phyloP scores from a whole-genome alignment of 2,797 vertebrate genomes.

The Sebastiscus albofasciatus region DNA sequence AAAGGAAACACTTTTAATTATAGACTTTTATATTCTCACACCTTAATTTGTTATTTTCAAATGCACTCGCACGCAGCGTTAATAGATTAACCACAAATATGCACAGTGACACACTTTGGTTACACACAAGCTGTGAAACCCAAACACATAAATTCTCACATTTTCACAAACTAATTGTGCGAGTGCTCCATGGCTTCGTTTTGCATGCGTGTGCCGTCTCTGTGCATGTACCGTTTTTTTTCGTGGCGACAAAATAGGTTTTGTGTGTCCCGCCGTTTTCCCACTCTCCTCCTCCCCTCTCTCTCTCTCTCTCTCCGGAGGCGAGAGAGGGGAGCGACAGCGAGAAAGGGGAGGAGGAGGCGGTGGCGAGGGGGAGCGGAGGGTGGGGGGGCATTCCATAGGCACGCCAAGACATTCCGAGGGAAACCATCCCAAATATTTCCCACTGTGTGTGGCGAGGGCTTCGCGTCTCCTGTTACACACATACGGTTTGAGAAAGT shows the following conservation, averaged over 20 bases:
- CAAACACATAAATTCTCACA: neutral
- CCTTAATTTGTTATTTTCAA: neutral
- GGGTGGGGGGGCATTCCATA: constrained; percentile 78
- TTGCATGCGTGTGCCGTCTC: neutral
- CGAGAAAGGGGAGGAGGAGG: constrained; percentile 31
- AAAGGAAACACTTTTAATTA: neutral
- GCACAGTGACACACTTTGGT: neutral
- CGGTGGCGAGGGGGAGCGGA: constrained; percentile 11
- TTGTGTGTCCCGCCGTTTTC: constrained; percentile 47
- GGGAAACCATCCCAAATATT: constrained; percentile 88
- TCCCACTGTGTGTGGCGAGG: constrained; percentile 78
- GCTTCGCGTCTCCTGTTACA: constrained; percentile 74
- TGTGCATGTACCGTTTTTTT: neutral
- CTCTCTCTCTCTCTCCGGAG: constrained; percentile 14
- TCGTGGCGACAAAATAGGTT: constrained; percentile 40
- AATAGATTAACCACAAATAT: neutral
- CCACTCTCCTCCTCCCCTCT: constrained; percentile 24
- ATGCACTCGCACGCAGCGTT: neutral
- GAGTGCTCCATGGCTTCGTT: neutral
- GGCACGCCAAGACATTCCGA: constrained; percentile 86
- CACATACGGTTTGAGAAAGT: constrained; percentile 22
- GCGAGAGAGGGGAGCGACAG: constrained; percentile 57
- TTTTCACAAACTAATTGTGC: neutral
- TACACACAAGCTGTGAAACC: neutral
- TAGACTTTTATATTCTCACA: neutral